These are phyloP conservation scores for Takifugu bimaculatus DNA, from an alignment of 2,113 vertebrate genomes.

Conservation along the genomic window DNA sequence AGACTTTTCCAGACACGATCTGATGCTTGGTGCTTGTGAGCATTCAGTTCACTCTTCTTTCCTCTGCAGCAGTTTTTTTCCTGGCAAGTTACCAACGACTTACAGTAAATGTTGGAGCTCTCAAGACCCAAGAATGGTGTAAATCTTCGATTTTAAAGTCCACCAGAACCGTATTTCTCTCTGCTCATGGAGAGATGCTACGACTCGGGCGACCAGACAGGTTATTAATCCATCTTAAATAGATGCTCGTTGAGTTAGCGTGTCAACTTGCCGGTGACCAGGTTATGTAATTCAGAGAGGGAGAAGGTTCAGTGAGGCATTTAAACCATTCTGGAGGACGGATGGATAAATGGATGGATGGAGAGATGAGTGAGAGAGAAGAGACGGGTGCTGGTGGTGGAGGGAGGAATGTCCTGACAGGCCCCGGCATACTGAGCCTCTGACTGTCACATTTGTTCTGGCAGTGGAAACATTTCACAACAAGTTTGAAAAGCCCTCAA, in stretches of 20 bases:
- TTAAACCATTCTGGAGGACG: neutral
- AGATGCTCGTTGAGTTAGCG: neutral
- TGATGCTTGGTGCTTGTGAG: no score
- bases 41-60: neutral
- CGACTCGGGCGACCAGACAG: neutral
- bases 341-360: constrained; percentile 12
- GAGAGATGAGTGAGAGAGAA: constrained; percentile 14
- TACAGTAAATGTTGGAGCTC: neutral
- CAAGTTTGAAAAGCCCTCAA: constrained; percentile 50
- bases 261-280: no score
- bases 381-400: neutral
- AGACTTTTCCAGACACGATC: neutral
- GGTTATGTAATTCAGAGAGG: no score
- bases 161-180: no score
- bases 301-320: no score
- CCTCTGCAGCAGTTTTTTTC: neutral
- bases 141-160: no score
- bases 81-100: neutral
- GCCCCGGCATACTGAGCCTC: constrained; percentile 36
- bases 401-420: constrained; percentile 56
- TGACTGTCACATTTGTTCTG: constrained; percentile 40
- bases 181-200: no score
- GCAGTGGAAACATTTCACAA: constrained; percentile 46
- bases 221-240: neutral
- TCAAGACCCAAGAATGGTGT: no score